Evolutionary conservation across 2,797 vertebrate species (phyloP).

Genomic region (Clamator glandarius): DNA sequence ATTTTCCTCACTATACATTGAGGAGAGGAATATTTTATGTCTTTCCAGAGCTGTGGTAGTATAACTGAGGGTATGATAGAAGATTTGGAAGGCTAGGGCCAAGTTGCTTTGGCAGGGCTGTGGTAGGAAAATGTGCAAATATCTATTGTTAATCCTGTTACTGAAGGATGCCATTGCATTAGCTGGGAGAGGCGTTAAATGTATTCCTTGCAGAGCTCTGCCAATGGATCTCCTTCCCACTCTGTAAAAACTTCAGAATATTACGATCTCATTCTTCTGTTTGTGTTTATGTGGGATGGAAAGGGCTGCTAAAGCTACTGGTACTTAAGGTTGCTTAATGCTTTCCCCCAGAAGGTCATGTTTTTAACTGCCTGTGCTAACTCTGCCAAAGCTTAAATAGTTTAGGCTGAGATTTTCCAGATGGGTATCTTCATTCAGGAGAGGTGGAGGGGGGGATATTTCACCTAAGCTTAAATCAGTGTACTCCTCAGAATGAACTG

Average conservation of each 20-base stretch:
- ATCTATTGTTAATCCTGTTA: conserved; percentile 7
- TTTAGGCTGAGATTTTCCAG: conserved; percentile 56
- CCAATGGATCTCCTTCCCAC: neutral
- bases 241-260: neutral
- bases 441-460: neutral
- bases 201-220: neutral
- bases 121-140: conserved; percentile 1
- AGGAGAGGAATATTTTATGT: neutral
- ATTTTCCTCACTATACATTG: neutral
- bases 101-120: conserved; percentile 17
- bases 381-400: conserved; percentile 36
- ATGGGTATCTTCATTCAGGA: neutral
- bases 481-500: neutral
- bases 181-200: neutral
- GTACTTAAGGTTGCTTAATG: neutral
- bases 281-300: neutral
- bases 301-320: conserved; percentile 12
- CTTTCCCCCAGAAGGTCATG: conserved; percentile 11
- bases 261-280: neutral
- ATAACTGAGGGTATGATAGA: neutral
- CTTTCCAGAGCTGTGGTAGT: neutral
- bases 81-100: neutral
- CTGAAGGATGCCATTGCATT: neutral
- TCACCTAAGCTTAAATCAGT: neutral
- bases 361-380: conserved; percentile 2